These are phyloP conservation scores for Riparia riparia DNA, from an alignment of 2,113 vertebrate genomes.

Conservation along the genomic window DNA sequence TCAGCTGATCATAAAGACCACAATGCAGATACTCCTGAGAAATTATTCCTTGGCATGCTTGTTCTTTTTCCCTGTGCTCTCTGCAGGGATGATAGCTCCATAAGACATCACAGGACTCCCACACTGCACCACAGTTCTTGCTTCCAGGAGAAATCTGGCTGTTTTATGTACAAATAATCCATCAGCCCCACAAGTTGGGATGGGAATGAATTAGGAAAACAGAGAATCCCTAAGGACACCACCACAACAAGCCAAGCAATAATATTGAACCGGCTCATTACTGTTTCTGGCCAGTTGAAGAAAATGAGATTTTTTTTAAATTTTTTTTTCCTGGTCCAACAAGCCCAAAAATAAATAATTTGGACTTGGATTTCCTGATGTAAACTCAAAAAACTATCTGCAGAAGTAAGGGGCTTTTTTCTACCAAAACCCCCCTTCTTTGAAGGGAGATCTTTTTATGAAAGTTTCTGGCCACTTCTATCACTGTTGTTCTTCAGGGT, in stretches of 20 bases:
- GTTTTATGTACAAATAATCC: not conserved
- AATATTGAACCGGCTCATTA: not conserved
- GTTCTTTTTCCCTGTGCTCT: not conserved
- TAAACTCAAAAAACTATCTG: not conserved
- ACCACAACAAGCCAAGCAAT: not conserved
- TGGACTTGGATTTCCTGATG: not conserved
- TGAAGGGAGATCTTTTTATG: not conserved
- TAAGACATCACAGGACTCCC: not conserved
- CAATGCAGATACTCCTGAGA: not conserved
- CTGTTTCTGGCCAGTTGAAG: not conserved
- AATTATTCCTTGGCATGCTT: not conserved
- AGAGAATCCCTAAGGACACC: not conserved
- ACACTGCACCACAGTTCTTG: not conserved
- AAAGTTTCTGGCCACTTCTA: not conserved
- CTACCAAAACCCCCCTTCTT: not conserved
- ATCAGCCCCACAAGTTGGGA: not conserved
- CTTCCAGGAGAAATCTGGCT: not conserved
- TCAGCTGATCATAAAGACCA: not conserved
- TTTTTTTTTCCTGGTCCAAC: not conserved
- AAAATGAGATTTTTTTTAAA: not conserved
- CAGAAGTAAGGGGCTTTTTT: fast-evolving
- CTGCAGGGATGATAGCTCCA: not conserved
- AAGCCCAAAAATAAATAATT: not conserved
- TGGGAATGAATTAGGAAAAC: not conserved
- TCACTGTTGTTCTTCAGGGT: not conserved